Base-by-base conservation (phyloP, 2,113 vertebrate genomes). In the Microtus oregoni region DNA sequence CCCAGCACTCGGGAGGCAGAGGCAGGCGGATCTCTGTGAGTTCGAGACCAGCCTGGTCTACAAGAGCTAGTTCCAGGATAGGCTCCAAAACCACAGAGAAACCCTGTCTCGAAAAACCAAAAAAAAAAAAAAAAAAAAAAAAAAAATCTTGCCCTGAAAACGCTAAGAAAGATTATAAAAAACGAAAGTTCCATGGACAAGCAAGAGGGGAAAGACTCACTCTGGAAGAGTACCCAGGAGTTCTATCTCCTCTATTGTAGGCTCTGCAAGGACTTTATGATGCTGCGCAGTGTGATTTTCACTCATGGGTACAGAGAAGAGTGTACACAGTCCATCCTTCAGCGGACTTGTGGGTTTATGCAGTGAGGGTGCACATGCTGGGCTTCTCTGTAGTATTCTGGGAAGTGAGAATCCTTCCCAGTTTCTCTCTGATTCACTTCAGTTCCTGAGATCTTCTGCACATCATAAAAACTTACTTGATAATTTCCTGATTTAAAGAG, bases 111-210 rank as follows among this genome's bases (percentile, higher is more conserved):
- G n/a, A n/a, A n/a, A n/a, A n/a, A n/a, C n/a, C n/a, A n/a, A n/a
- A n/a, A n/a, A n/a, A n/a, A n/a, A n/a, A n/a, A n/a, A n/a, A n/a
- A n/a, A n/a, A n/a, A n/a, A n/a, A n/a, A n/a, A n/a, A n/a, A n/a
- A n/a, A 63, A 76, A n/a, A 85, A 93, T 38, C 47, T 47, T 90
- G 32, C 58, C 75, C 85, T 92, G 41, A 81, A 1, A 79, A 83
- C 9, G 30, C 14, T 22, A 93, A 83, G 7, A 70, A 72, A 82
- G 7, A 14, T 38, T 47, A 13, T 38, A 72, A 70, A 85, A n/a
- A 89, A 73, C 1, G 68, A 19, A 70, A 7, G 4, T 72, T 78
- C n/a, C 38, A 82, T 14, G 78, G 38, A 82, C 55, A 72, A 81
- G 20, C 24, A 28, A 65, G 24, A 26, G 15, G 61, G 24, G n/a